Evolutionary conservation across 1,140 invertebrate species (phyloP).

Genomic region (Himalopsyche phryganea): DNA sequence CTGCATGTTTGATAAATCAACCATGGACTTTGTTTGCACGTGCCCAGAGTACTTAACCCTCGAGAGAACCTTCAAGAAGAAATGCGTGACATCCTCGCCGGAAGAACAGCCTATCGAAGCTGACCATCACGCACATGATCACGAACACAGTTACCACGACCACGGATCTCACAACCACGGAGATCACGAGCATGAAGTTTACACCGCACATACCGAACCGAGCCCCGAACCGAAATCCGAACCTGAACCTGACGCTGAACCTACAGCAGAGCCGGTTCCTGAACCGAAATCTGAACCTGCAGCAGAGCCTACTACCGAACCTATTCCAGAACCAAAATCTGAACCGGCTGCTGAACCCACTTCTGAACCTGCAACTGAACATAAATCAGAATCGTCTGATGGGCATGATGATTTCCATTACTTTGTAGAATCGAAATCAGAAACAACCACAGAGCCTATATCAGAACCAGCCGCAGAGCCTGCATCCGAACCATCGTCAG

Average conservation of each 20-base stretch:
- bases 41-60: constrained; percentile 60
- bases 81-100: constrained; percentile 10
- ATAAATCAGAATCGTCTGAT: constrained; percentile 34
- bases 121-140: neutral
- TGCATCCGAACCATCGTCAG: constrained; percentile 35
- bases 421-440: constrained; percentile 36
- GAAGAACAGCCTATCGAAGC: constrained; percentile 2
- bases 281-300: constrained; percentile 35
- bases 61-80: constrained; percentile 31
- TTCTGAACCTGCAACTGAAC: constrained; percentile 38
- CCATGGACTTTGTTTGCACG: constrained; percentile 62
- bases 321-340: constrained; percentile 37
- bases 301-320: constrained; percentile 35
- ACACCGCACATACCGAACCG: constrained; percentile 29
- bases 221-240: constrained; percentile 25
- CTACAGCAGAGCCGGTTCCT: constrained; percentile 37
- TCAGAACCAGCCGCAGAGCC: constrained; percentile 31
- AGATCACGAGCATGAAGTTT: constrained; percentile 32
- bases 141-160: constrained; percentile 36
- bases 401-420: constrained; percentile 38
- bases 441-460: constrained; percentile 37
- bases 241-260: constrained; percentile 19
- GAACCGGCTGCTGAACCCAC: constrained; percentile 36
- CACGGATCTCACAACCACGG: constrained; percentile 19
- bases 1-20: constrained; percentile 67